These are phyloP conservation scores for Lasioglossum pauxillum DNA, from an alignment of 2,888 invertebrate genomes.

Conservation along the genomic window DNA sequence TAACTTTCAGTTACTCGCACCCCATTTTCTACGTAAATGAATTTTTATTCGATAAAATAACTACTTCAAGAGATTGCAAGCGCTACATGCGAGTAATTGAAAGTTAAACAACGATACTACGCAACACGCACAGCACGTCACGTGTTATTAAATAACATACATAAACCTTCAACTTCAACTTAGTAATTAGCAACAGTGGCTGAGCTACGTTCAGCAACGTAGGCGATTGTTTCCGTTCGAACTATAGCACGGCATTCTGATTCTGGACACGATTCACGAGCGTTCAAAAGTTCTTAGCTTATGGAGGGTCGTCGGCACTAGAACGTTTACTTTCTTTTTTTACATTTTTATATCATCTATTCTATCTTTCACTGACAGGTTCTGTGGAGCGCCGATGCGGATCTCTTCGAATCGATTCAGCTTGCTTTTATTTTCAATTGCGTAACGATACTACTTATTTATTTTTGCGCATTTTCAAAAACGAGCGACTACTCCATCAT, in stretches of 20 bases:
- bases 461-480: constrained; percentile 33
- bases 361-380: constrained; percentile 77
- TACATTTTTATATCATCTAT: constrained; percentile 40
- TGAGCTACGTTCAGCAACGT: not conserved
- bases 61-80: too few relatives aligned
- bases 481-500: constrained; percentile 51
- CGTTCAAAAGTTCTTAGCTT: constrained; percentile 56
- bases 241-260: constrained; percentile 51
- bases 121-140: not conserved
- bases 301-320: constrained; percentile 55
- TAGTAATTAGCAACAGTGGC: not conserved
- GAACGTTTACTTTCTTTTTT: constrained; percentile 58
- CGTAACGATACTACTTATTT: constrained; percentile 63
- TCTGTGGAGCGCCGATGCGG: constrained; percentile 82
- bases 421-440: constrained; percentile 78
- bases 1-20: too few relatives aligned
- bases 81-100: too few relatives aligned
- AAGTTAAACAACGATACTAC: not conserved
- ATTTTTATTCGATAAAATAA: too few relatives aligned
- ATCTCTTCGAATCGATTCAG: constrained; percentile 74
- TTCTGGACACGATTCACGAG: constrained; percentile 69
- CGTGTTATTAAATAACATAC: constrained; percentile 6
- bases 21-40: too few relatives aligned
- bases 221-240: not conserved
- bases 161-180: not conserved